Percentiles rank a stretch among this genome's conserved stretches.
Conservation (phyloP, 1,140 invertebrate genomes). For the Bombus confusus region DNA sequence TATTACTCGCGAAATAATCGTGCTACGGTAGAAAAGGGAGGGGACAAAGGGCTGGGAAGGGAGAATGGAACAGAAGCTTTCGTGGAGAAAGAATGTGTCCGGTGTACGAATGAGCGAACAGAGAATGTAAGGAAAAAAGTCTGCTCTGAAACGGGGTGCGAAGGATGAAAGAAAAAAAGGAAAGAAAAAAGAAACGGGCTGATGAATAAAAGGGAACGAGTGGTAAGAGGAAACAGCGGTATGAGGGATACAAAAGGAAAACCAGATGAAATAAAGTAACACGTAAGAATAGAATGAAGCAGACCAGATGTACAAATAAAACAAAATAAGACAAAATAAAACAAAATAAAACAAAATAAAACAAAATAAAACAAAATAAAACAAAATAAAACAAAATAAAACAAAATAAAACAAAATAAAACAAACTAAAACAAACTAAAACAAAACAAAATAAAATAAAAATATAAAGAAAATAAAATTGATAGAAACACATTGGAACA, state of each 20-base stretch:
- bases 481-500: too few relatives aligned
- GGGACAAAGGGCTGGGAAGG: conserved; percentile 3
- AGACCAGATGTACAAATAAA: background rate
- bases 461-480: background rate
- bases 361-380: too few relatives aligned
- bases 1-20: conserved; percentile 39
- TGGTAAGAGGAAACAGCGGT: background rate
- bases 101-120: conserved; percentile 7
- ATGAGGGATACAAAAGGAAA: background rate
- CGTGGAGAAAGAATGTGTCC: conserved; percentile 14
- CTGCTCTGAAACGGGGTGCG: conserved; percentile 19
- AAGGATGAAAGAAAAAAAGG: background rate
- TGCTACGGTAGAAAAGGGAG: background rate
- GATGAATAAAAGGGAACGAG: background rate
- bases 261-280: background rate
- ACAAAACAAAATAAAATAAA: background rate
- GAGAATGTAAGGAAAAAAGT: conserved; percentile 20
- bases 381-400: too few relatives aligned
- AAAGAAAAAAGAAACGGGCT: background rate
- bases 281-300: background rate
- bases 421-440: too few relatives aligned
- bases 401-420: too few relatives aligned
- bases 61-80: conserved; percentile 24
- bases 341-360: too few relatives aligned
- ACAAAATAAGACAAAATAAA: background rate